Evolutionary conservation across 1,140 invertebrate genomes (phyloP).

Genomic region (Drosophila leontia): DNA sequence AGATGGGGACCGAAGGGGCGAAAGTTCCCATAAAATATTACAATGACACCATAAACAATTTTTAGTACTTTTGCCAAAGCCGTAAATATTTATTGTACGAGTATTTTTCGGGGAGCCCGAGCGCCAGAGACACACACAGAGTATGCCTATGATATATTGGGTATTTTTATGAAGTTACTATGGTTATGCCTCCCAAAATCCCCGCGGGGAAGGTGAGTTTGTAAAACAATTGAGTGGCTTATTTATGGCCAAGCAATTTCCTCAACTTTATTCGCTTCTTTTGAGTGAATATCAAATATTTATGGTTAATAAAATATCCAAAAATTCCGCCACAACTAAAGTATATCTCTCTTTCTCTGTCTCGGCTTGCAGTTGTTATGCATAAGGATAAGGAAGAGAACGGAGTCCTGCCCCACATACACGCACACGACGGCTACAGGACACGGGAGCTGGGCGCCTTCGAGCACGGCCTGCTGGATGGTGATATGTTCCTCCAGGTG

Average conservation of each 20-base stretch:
- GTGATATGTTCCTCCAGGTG: conserved; percentile 98
- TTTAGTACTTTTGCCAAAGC: conserved; percentile 78
- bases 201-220: conserved; percentile 15
- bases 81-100: conserved; percentile 80
- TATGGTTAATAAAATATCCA: conserved; percentile 73
- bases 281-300: conserved; percentile 60
- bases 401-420: conserved; percentile 86
- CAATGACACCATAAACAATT: conserved; percentile 84
- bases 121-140: conserved; percentile 21
- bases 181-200: conserved; percentile 50
- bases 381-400: conserved; percentile 95
- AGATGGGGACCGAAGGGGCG: conserved; percentile 20
- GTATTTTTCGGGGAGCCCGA: conserved; percentile 28
- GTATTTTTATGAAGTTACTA: conserved; percentile 80
- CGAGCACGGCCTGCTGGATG: conserved; percentile 95
- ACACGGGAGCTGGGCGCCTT: conserved; percentile 93
- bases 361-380: conserved; percentile 93
- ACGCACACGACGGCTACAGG: conserved; percentile 88
- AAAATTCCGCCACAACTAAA: conserved; percentile 59
- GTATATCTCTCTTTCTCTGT: conserved; percentile 12
- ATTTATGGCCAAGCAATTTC: conserved; percentile 64
- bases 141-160: conserved; percentile 62
- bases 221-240: conserved; percentile 68
- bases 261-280: conserved; percentile 14
- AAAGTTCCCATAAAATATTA: conserved; percentile 81